These are phyloP conservation scores for Campopleginae sp. DNA, from an alignment of 2,888 invertebrate species.

Conservation along the genomic window DNA sequence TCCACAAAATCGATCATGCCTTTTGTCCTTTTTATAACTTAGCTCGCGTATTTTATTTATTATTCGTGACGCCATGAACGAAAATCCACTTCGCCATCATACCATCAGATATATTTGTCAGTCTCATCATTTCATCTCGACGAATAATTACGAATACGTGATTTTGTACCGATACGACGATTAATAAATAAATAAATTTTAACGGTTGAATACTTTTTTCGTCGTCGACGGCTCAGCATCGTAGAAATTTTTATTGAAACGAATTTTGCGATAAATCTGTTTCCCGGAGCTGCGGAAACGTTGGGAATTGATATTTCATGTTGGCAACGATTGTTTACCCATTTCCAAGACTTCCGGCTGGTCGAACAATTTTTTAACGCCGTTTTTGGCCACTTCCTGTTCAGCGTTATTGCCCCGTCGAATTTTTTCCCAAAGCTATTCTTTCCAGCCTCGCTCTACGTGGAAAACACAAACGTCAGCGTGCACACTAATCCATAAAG, in stretches of 20 bases:
- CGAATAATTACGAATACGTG: constrained; percentile 35
- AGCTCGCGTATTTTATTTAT: neutral
- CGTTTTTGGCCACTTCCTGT: constrained; percentile 41
- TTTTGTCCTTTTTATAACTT: neutral
- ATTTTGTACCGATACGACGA: constrained; percentile 55
- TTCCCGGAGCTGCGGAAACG: neutral
- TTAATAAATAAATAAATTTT: constrained; percentile 26
- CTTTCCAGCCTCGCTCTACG: neutral
- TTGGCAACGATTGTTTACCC: constrained; percentile 70
- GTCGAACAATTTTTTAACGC: neutral
- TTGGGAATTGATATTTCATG: constrained; percentile 70
- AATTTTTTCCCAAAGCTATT: constrained; percentile 7
- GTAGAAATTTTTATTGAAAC: neutral
- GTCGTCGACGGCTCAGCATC: neutral
- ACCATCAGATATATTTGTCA: constrained; percentile 15
- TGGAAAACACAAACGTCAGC: neutral
- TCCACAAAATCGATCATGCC: no score
- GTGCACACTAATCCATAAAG: neutral
- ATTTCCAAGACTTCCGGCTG: constrained; percentile 51
- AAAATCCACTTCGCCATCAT: neutral
- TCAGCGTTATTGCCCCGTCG: constrained; percentile 1
- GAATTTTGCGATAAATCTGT: neutral
- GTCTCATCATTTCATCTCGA: constrained; percentile 14
- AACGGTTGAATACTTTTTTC: neutral
- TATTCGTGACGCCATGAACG: neutral